A percentile compares a stretch with the other conserved stretches of the same genome.
Conservation (phyloP, 1,140 invertebrate genomes). For the Drosophila tani region DNA sequence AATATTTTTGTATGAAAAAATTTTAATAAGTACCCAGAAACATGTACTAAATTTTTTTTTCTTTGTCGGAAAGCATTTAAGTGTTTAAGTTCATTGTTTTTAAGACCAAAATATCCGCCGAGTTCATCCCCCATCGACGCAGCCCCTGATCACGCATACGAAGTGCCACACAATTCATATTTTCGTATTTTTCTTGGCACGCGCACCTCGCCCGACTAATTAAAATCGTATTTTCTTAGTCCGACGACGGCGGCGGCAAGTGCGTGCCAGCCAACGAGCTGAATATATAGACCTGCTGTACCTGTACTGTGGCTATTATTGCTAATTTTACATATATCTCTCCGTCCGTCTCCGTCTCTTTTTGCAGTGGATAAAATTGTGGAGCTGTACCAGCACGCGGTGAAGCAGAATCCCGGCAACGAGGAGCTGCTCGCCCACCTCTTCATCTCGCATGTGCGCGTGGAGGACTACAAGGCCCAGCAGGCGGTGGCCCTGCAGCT, state of each 20-base stretch:
- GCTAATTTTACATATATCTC: conserved; percentile 39
- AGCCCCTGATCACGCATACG: conserved; percentile 26
- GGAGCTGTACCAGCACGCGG: conserved; percentile 94
- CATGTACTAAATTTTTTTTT: too few species aligned
- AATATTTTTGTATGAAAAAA: too few species aligned
- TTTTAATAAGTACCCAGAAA: too few species aligned
- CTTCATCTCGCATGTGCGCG: conserved; percentile 97
- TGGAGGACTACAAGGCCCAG: conserved; percentile 96
- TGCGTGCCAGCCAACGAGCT: conserved; percentile 68
- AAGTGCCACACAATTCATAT: conserved; percentile 54
- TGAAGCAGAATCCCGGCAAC: conserved; percentile 93
- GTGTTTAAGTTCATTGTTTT: neutral
- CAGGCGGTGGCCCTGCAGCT: conserved; percentile 94
- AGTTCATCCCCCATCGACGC: neutral
- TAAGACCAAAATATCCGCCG: conserved; percentile 1
- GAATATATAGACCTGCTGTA: conserved; percentile 15
- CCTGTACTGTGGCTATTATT: conserved; percentile 21
- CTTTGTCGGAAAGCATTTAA: neutral
- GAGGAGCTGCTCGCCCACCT: conserved; percentile 97
- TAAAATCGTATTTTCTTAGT: conserved; percentile 67
- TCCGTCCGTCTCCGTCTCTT: too few species aligned
- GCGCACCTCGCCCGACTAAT: conserved; percentile 57
- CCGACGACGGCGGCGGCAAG: conserved; percentile 38
- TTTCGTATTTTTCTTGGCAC: conserved; percentile 73
- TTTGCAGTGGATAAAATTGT: conserved; percentile 94